Percentiles rank a stretch among this genome's conserved stretches.
Evolutionary conservation across 1,140 invertebrate genomes (phyloP).

Genomic region (Tribolium madens): DNA sequence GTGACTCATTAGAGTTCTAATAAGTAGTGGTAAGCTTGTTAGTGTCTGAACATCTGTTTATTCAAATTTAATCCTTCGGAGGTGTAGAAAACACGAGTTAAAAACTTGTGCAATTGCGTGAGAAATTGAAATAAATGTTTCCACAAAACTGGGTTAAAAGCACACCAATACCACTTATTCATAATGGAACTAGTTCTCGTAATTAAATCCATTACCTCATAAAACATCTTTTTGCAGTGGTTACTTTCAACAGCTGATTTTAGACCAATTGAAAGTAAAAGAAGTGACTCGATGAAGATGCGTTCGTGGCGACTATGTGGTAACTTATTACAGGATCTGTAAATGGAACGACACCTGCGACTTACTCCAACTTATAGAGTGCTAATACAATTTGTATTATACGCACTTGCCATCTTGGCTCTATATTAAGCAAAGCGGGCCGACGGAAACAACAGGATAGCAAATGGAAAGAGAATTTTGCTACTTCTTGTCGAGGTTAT

Average conservation of each 20-base stretch:
- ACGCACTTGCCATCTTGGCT: conserved; percentile 18
- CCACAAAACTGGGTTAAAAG: conserved; percentile 20
- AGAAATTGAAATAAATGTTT: conserved; percentile 18
- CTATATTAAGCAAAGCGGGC: conserved; percentile 9
- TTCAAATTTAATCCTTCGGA: conserved; percentile 15
- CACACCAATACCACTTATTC: background rate
- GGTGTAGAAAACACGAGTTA: conserved; percentile 19
- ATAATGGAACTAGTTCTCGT: conserved; percentile 15
- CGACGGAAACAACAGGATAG: background rate
- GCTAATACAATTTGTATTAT: conserved; percentile 27
- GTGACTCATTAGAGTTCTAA: conserved; percentile 46
- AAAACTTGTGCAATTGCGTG: conserved; percentile 33
- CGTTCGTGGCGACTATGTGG: background rate
- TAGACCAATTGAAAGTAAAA: background rate
- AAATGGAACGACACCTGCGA: conserved; percentile 25
- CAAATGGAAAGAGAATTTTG: conserved; percentile 24
- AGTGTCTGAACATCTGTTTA: conserved; percentile 29
- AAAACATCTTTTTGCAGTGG: background rate
- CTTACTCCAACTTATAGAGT: conserved; percentile 12
- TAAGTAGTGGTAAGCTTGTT: conserved; percentile 14
- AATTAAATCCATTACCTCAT: conserved; percentile 7
- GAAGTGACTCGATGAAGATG: background rate
- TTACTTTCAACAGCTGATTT: background rate
- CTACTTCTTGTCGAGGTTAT: background rate
- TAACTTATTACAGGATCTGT: background rate